These are phyloP conservation scores for Drosophila littoralis DNA, from an alignment of 1,140 invertebrate genomes.

Conservation along the genomic window DNA sequence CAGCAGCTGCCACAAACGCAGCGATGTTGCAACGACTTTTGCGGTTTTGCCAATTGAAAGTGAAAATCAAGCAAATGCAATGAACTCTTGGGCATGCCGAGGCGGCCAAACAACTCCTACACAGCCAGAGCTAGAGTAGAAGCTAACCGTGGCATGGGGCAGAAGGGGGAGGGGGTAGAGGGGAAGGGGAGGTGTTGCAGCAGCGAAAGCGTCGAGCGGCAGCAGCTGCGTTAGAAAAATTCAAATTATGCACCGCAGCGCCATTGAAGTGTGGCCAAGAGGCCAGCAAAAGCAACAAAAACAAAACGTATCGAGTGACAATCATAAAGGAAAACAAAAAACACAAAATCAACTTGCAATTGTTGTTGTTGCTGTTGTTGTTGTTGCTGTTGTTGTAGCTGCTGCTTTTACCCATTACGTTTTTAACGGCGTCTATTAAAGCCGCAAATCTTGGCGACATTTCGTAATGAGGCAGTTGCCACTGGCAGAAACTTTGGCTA, in stretches of 20 bases:
- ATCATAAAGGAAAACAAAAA: conserved; percentile 35
- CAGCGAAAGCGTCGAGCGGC: conserved; percentile 37
- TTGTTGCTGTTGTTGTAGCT: not conserved
- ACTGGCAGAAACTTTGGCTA: conserved; percentile 13
- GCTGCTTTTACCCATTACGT: conserved; percentile 51
- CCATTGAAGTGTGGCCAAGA: conserved; percentile 44
- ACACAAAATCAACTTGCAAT: conserved; percentile 26
- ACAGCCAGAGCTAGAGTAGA: not conserved
- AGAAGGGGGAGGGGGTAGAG: not conserved
- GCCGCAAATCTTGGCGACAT: conserved; percentile 57
- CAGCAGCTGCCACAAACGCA: conserved; percentile 26
- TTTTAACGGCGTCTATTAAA: conserved; percentile 48
- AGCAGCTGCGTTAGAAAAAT: conserved; percentile 56
- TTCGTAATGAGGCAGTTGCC: conserved; percentile 46
- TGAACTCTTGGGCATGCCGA: conserved; percentile 48
- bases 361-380: not conserved
- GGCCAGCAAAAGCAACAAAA: conserved; percentile 20
- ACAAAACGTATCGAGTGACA: conserved; percentile 50
- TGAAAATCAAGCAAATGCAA: conserved; percentile 49
- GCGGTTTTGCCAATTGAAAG: conserved; percentile 56
- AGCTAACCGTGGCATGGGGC: not conserved
- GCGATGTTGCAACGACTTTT: conserved; percentile 6
- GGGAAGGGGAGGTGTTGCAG: not conserved
- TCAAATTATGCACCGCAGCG: conserved; percentile 44
- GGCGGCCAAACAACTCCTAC: conserved; percentile 43